Base-by-base conservation (phyloP, 1,140 invertebrate genomes). In the Listronotus oregonensis region DNA sequence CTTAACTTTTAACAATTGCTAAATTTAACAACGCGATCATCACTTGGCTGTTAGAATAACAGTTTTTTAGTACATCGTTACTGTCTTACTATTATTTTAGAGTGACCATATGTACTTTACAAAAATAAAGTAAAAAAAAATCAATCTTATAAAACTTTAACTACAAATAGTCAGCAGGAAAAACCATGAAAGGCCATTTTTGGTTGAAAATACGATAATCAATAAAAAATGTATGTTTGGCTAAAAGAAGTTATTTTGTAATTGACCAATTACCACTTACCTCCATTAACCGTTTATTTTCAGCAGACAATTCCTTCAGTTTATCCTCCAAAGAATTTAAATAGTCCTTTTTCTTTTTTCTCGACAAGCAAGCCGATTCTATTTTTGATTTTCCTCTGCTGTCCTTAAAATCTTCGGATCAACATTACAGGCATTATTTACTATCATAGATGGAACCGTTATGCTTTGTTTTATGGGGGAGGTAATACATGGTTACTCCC, bases 271-370 rank as follows among this genome's bases (percentile, higher is more conserved):
- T n/a, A n/a, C n/a, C 63, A 79, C 84, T 88, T 81, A 91, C 93
- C 59, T 82, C 77, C 78, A 87, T 86, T 18, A 96, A 75, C 68
- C 84, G 82, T 11, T 82, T 79, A 78, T 95, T 94, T 79, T 94
- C 90, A 58, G 85, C 82, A 64, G 87, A 84, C 14, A 92, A 84
- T 40, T 87, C 85, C 32, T 85, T 80, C 31, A 96, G 80, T 74
- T 88, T 83, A 47, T 83, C 84, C 75, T 96, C 94, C 54, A 96
- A 79, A 0, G 86, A 85, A 37, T 86, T 85, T 9, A 96, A 85
- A 77, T 96, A 95, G 77, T 96, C 94, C 76, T 95, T 96, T 73
- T 95, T 96, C 78, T 94, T 93, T 78, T 95, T 94, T 15, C 94
- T 82, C 0, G 93, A 96, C 50, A 96, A 82, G 78, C 91, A 93